Base-by-base conservation (phyloP, 1,140 invertebrate species). In the Heliconius hermathena region DNA sequence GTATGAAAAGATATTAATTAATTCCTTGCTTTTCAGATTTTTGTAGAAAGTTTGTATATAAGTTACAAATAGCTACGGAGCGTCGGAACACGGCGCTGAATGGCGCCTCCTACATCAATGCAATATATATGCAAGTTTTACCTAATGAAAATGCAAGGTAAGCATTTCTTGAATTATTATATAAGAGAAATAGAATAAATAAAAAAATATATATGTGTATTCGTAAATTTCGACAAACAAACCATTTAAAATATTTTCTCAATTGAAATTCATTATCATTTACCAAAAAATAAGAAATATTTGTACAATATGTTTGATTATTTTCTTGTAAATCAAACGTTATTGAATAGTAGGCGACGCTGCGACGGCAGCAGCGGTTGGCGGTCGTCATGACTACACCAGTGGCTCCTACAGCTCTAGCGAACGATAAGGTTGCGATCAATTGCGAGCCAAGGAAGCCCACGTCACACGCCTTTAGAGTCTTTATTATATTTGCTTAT, bases 111-210 rank as follows among this genome's bases (percentile, higher is more conserved):
- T 81, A 84, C 79, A 82, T 92, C 89, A 89, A 94, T 94, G 93
- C 90, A 88, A 86, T 86, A 94, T 93, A 88, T 92, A 94, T 94
- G 93, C 93, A 92, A 90, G 90, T 91, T 85, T 77, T 91, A 88
- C 89, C 85, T 79, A 86, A 86, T 82, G 91, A 94, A 91, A 90
- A 94, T 94, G 93, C 91, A 91, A 93, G 91, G 93, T 94, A 88
- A 82, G 71, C 18, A 41, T n/a, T 20, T n/a, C 11, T 66, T 72
- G 20, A 26, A 72, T 20, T 72, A 33, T 57, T 72, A 33, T 57
- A 38, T 20, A 72, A 72, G 3, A 38, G 36, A 38, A 36, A 38
- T 20, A 18, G 6, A 20, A 38, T 22, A 38, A 36, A 72, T 38
- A 8, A 5, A 71, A 13, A n/a, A 1, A 66, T 66, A 8, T 66